Evolutionary conservation across 1,140 invertebrate genomes (phyloP).

Genomic region (Hyles euphorbiae): DNA sequence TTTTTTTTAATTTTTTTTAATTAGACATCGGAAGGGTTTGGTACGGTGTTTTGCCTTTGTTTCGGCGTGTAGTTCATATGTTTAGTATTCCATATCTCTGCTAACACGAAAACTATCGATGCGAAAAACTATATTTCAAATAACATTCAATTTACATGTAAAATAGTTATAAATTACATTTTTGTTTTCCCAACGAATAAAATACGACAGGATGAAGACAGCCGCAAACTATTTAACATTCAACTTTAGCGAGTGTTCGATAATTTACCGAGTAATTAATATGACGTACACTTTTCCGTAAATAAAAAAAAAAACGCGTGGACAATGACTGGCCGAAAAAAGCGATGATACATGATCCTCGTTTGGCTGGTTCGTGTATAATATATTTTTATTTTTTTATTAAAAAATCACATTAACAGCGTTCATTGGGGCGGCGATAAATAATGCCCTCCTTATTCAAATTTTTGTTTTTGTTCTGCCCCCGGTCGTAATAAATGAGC

Average conservation of each 20-base stretch:
- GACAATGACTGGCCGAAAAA: conserved; percentile 71
- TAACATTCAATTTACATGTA: too few species aligned
- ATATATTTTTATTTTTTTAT: conserved; percentile 54
- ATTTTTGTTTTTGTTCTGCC: conserved; percentile 71
- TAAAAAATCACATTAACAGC: conserved; percentile 75
- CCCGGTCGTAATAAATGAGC: conserved; percentile 70
- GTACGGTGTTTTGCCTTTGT: conserved; percentile 49
- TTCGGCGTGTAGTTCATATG: not conserved
- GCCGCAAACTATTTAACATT: not conserved
- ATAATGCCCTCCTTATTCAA: conserved; percentile 75
- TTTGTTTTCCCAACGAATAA: too few species aligned
- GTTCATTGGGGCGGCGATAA: conserved; percentile 73
- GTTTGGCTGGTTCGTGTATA: conserved; percentile 62
- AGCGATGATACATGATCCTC: conserved; percentile 71
- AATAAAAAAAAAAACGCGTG: conserved; percentile 60
- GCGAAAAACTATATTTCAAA: too few species aligned
- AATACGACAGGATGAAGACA: too few species aligned
- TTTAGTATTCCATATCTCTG: not conserved
- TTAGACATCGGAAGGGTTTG: conserved; percentile 66
- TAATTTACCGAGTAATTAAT: conserved; percentile 57
- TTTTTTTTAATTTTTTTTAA: conserved; percentile 69
- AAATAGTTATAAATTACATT: too few species aligned
- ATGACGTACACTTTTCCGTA: conserved; percentile 56
- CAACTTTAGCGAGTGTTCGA: not conserved
- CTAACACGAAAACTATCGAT: not conserved